Conservation (phyloP, 2,888 invertebrate genomes). For the Mesorhabditis belari region DNA sequence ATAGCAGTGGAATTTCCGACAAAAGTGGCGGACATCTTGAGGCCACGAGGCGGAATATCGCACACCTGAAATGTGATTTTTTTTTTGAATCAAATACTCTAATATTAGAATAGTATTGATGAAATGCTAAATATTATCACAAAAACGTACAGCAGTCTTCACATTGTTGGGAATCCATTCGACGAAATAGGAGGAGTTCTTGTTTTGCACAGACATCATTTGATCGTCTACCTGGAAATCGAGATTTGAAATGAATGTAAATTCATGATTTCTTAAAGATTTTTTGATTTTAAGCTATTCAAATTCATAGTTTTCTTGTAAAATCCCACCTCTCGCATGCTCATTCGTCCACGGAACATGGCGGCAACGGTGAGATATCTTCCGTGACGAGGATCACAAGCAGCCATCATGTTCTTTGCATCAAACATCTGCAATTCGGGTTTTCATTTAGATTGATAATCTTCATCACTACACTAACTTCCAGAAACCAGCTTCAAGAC, state of each 20-base stretch:
- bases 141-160: slow-evolving; percentile 75
- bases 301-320: background rate
- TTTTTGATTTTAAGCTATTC: background rate
- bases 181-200: slow-evolving; percentile 78
- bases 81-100: slow-evolving; percentile 62
- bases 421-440: slow-evolving; percentile 69
- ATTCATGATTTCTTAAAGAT: background rate
- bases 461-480: background rate
- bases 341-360: slow-evolving; percentile 62
- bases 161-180: slow-evolving; percentile 88
- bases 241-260: background rate
- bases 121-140: background rate
- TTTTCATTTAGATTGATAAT: slow-evolving; percentile 5
- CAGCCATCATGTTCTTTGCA: slow-evolving; percentile 59
- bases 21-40: slow-evolving; percentile 85
- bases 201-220: slow-evolving; percentile 91
- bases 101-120: slow-evolving; percentile 65
- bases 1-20: slow-evolving; percentile 84
- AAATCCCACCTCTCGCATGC: slow-evolving; percentile 56
- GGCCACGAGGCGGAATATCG: slow-evolving; percentile 81
- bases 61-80: slow-evolving; percentile 69
- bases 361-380: slow-evolving; percentile 63
- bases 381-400: slow-evolving; percentile 58
- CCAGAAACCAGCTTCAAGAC: background rate
- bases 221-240: slow-evolving; percentile 65